These are phyloP conservation scores for Scaptomyza hsui DNA, from an alignment of 1,140 invertebrate genomes.

Conservation along the genomic window DNA sequence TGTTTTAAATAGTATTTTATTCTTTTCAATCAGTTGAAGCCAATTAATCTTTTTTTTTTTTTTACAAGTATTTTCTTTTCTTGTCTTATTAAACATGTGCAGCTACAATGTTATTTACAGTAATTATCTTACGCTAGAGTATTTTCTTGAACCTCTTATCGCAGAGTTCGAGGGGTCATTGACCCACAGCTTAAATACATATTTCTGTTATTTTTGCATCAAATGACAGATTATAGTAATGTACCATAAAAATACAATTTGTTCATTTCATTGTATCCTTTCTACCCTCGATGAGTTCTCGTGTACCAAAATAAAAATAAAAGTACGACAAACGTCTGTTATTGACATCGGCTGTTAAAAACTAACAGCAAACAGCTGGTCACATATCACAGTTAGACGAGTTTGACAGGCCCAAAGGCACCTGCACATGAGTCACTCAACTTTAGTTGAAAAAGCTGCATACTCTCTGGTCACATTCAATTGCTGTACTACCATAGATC, in stretches of 20 bases:
- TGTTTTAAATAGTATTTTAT: neutral
- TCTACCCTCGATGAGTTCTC: neutral
- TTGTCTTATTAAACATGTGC: neutral
- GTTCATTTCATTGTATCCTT: neutral
- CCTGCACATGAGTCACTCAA: conserved; percentile 49
- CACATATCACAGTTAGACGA: conserved; percentile 25
- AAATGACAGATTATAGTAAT: too few species aligned
- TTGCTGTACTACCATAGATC: conserved; percentile 33
- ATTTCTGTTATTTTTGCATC: neutral
- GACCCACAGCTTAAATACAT: neutral
- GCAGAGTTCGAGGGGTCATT: conserved; percentile 2
- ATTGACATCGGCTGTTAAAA: conserved; percentile 13
- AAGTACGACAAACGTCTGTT: conserved; percentile 16
- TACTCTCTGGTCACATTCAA: conserved; percentile 45
- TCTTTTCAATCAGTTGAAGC: too few species aligned
- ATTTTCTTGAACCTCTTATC: conserved; percentile 11
- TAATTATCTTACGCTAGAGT: conserved; percentile 13
- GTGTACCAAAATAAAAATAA: neutral
- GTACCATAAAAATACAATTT: too few species aligned
- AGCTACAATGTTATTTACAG: neutral
- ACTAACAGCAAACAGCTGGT: conserved; percentile 38
- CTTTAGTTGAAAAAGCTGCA: conserved; percentile 33
- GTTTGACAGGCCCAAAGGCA: conserved; percentile 23
- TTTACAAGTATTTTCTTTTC: neutral
- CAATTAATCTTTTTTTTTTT: too few species aligned